Base-by-base conservation (phyloP, 2,797 vertebrate genomes). In the Helicolenus hilgendorfi region DNA sequence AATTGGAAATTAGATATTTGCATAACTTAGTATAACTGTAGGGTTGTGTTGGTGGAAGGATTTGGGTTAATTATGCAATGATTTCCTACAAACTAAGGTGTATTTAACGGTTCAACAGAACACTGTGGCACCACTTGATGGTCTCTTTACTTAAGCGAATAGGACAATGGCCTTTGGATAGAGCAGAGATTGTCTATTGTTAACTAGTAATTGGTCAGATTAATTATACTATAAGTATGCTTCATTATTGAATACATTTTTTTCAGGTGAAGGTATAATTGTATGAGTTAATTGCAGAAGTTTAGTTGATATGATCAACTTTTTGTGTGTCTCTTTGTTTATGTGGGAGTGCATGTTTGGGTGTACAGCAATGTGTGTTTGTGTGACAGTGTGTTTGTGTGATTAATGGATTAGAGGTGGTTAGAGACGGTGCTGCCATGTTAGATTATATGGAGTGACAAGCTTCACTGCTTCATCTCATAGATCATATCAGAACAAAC, bases 401-500 rank as follows among this genome's bases (percentile, higher is more conserved):
- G 85, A 93, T 94, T 85, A 94, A 91, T 89, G 89, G 85, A 93
- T 94, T 79, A 88, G 65, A 86, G 83, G 73, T 84, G 77, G 89
- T 85, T 85, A 74, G 84, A 88, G 81, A 88, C 65, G 72, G 77
- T 72, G 85, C 89, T 93, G 93, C 91, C 92, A 86, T 90, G 85
- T 92, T 88, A 83, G 86, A 94, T 96, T 90, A 89, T 83, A 89
- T 70, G 71, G 85, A 87, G 75, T 62, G 91, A 87, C 85, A 92
- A 83, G 90, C 93, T 83, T 69, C 88, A 88, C 90, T 85, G 93
- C 87, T 81, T 91, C 87, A 83, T 89, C 83, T 91, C 89, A 87
- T 88, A 89, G 90, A 93, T 94, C 83, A 86, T 79, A 95, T 95
- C 91, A 78, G 77, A 91, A 80, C 62, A 81, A 89, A 89, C 86